Conservation (phyloP, 1,140 invertebrate species). For the Drosophila burlai region DNA sequence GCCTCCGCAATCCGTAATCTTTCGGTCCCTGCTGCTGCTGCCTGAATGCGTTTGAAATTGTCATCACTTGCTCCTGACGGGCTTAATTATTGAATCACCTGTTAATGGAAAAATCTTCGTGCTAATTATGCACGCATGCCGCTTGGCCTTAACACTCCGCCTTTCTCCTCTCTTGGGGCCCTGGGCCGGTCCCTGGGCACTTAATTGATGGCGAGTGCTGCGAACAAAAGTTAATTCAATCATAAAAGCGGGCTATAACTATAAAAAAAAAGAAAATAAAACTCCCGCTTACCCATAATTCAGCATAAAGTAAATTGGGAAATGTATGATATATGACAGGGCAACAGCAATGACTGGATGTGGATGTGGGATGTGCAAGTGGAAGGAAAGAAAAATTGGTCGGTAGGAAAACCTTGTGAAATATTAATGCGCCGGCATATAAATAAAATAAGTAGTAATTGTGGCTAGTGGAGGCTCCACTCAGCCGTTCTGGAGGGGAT, state of each 20-base stretch:
- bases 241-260: slow-evolving; percentile 62
- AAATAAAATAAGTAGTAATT: slow-evolving; percentile 84
- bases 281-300: slow-evolving; percentile 38
- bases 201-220: slow-evolving; percentile 55
- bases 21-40: background rate
- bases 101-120: slow-evolving; percentile 69
- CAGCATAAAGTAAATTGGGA: slow-evolving; percentile 63
- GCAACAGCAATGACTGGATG: slow-evolving; percentile 17
- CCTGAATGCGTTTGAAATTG: slow-evolving; percentile 43
- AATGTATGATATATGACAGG: slow-evolving; percentile 67
- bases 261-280: slow-evolving; percentile 28
- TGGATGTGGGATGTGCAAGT: slow-evolving; percentile 3
- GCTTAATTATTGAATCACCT: slow-evolving; percentile 73
- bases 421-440: slow-evolving; percentile 81
- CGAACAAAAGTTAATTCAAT: slow-evolving; percentile 74
- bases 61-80: slow-evolving; percentile 40
- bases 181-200: background rate
- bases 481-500: slow-evolving; percentile 12
- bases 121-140: slow-evolving; percentile 63
- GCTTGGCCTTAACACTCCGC: slow-evolving; percentile 22
- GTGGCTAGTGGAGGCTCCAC: slow-evolving; percentile 52
- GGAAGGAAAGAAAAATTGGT: slow-evolving; percentile 58
- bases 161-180: background rate
- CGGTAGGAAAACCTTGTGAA: slow-evolving; percentile 67
- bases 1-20: slow-evolving; percentile 1